Evolutionary conservation across 2,797 vertebrate species (phyloP), one percentile per base, ranked within the genome.

Genomic region (Brotula barbata): DNA sequence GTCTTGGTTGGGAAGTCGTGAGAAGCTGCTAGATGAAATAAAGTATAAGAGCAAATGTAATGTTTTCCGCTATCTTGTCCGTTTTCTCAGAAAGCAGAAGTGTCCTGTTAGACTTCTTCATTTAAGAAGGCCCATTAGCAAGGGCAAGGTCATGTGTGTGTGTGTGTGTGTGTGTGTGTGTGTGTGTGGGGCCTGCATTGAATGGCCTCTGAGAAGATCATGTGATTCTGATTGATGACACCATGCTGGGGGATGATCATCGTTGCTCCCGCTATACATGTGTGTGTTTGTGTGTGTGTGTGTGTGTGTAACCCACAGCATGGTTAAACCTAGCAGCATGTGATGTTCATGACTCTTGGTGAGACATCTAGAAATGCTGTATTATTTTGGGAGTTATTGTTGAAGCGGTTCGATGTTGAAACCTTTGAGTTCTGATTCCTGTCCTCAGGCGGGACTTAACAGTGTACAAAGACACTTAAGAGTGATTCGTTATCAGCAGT

Each of bases 81-180:
- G 36, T 49, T 77, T 78, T 82, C 62, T 59, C 34, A 57, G 33
- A 81, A 86, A 71, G 37, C 40, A 65, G 83, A 88, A 85, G 74
- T 75, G 43, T 33, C 31, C 31, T 6, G 31, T 33, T 6, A 46
- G 21, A 51, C 69, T 66, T 80, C 66, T 42, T 12, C 19, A 53
- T 80, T 70, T 75, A 47, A 22, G 43, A 68, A 58, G 1, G 1
- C 15, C 15, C 31, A 21, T 6, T 0, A 8, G n/a, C 4, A 4
- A 28, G 25, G 25, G 12, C 52, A n/a, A 34, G n/a, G 10, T 9
- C 42, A 19, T 25, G 9, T 39, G n/a, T 19, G 20, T 12, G 11
- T 48, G 39, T 1, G 1, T 21, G 20, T 9, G 46, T 41, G 20
- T 51, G 51, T 41, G 5, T 31, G 16, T 11, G 25, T 58, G 25